Evolutionary conservation across 1,140 invertebrate species (phyloP), one percentile per base, ranked within the genome.

Genomic region (Heliconius congener): DNA sequence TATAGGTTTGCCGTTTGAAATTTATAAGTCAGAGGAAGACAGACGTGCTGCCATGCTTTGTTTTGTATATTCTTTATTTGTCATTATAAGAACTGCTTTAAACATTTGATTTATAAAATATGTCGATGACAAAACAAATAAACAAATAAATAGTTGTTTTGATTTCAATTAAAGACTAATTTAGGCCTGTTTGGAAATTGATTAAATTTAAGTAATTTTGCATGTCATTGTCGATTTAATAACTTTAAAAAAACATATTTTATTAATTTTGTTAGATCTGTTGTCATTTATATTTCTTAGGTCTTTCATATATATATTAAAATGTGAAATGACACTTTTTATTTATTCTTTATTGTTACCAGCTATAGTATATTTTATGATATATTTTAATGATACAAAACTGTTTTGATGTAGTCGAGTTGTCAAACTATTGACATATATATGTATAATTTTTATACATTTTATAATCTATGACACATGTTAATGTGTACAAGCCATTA

Each of bases 401-500:
- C 8, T 55, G 1, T n/a, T 57, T 57, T 23, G 19, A 57, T 57
- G 23, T 57, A 27, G 9, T 60, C 16, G 23, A 66, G 13, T 66
- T 66, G 23, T 30, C 27, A 30, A 66, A 13, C 4, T 66, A 66
- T 66, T 66, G 57, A 60, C 57, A 23, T 13, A 23, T 19, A 52
- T 19, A 60, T 60, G 55, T 60, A 60, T 23, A 60, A 60, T 66
- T 60, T 27, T 16, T 27, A 66, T 66, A 66, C 60, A 66, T 30
- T 18, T 66, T 66, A 30, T 80, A 71, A 74, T 55, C 52, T 76
- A 72, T 46, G 71, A 66, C 23, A 66, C 60, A 66, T 76, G 75
- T 82, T 79, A 70, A 57, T 82, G 85, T 83, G 81, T 84, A 80
- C 87, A 90, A 90, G 91, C 91, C 91, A 91, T 91, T 91, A 91